A percentile compares a stretch with the other conserved stretches of the same genome.
phyloP scores from a whole-genome alignment of 2,113 vertebrate genomes.

The Suncus etruscus region DNA sequence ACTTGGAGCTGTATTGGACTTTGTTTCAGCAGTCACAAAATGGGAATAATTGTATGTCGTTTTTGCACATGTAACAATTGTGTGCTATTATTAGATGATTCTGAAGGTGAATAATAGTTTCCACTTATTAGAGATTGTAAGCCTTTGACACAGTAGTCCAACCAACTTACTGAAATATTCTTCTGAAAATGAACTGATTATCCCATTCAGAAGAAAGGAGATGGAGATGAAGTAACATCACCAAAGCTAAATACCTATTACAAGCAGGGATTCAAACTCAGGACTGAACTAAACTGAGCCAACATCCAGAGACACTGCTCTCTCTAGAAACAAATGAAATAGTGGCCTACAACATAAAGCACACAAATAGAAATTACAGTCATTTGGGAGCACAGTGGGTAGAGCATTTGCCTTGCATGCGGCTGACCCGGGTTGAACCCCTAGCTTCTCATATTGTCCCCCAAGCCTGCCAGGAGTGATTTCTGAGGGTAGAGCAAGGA shows the following conservation, averaged over 20 bases:
- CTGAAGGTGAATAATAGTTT: conserved; percentile 34
- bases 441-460: no score
- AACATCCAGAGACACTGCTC: neutral
- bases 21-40: neutral
- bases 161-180: neutral
- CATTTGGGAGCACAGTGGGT: no score
- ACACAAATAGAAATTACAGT: neutral
- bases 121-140: neutral
- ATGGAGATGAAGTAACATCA: neutral
- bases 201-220: neutral
- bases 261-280: neutral
- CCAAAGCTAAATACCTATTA: neutral
- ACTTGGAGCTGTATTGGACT: neutral
- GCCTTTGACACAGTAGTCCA: neutral
- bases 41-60: neutral
- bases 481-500: no score
- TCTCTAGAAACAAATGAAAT: neutral
- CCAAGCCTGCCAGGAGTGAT: no score
- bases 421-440: no score
- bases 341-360: neutral
- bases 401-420: no score
- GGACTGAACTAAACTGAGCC: neutral
- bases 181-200: neutral
- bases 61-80: no score
- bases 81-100: neutral